These are phyloP conservation scores for Lithophane ornitopus DNA, from an alignment of 2,888 invertebrate species.

Conservation along the genomic window DNA sequence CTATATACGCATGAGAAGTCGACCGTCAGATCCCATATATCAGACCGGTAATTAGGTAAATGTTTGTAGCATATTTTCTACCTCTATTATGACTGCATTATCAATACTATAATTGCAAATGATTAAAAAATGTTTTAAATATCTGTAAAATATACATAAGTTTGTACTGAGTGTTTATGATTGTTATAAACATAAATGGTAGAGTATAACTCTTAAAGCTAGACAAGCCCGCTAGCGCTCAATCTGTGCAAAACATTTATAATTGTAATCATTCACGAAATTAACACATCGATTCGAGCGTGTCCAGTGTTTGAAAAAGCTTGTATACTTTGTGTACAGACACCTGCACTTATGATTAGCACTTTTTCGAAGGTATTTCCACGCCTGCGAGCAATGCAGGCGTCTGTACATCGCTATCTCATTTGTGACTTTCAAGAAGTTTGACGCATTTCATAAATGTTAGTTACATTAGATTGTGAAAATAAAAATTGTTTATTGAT, in stretches of 20 bases:
- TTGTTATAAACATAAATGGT: constrained; percentile 56
- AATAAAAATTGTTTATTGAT: constrained; percentile 65
- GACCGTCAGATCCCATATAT: constrained; percentile 18
- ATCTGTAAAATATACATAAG: constrained; percentile 54
- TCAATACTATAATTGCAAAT: constrained; percentile 54
- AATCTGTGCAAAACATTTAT: constrained; percentile 32
- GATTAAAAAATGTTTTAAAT: constrained; percentile 54
- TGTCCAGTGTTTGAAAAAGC: constrained; percentile 40
- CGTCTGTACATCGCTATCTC: constrained; percentile 15
- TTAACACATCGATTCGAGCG: constrained; percentile 29
- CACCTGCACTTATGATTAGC: constrained; percentile 6
- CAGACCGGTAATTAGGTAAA: constrained; percentile 52
- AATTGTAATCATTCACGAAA: constrained; percentile 33
- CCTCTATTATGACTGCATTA: constrained; percentile 59
- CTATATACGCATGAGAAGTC: constrained; percentile 16
- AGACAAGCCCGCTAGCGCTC: constrained; percentile 34
- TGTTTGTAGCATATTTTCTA: constrained; percentile 63
- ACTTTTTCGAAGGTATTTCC: not conserved
- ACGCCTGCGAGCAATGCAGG: constrained; percentile 11
- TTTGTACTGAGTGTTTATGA: constrained; percentile 62
- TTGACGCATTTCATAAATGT: constrained; percentile 74
- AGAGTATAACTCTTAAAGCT: constrained; percentile 54
- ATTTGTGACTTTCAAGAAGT: constrained; percentile 51
- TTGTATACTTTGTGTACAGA: constrained; percentile 35
- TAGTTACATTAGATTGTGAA: constrained; percentile 70